phyloP scores from a whole-genome alignment of 2,113 vertebrate genomes.

The Taurulus bubalis region DNA sequence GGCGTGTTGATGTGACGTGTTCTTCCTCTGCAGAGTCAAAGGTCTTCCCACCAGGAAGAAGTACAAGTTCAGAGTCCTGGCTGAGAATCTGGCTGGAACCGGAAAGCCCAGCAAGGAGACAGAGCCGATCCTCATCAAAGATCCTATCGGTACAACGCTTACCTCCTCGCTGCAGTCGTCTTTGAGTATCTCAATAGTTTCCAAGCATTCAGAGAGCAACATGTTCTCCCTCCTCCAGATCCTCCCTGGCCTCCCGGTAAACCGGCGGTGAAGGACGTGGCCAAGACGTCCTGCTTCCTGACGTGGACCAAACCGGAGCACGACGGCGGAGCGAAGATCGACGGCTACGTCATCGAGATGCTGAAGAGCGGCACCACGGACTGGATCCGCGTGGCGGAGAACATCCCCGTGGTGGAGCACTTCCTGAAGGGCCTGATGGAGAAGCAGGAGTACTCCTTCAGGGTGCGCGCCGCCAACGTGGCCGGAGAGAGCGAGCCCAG shows the following conservation, averaged over 20 bases:
- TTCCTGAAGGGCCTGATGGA: constrained; percentile 95
- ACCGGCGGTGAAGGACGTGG: constrained; percentile 92
- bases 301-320: constrained; percentile 98
- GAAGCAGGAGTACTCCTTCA: constrained; percentile 98
- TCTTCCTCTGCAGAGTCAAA: constrained; percentile 87
- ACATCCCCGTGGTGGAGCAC: constrained; percentile 87
- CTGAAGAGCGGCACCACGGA: constrained; percentile 95
- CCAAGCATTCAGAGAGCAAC: background rate
- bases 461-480: constrained; percentile 92
- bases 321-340: constrained; percentile 97
- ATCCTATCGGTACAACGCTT: constrained; percentile 91
- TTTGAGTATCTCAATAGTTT: background rate
- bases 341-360: constrained; percentile 94
- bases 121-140: constrained; percentile 94
- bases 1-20: background rate
- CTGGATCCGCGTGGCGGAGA: constrained; percentile 95
- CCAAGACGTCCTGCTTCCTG: constrained; percentile 91
- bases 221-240: constrained; percentile 80
- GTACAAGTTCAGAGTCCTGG: constrained; percentile 97
- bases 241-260: constrained; percentile 98
- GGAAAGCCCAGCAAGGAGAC: constrained; percentile 97
- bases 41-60: constrained; percentile 98
- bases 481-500: constrained; percentile 97
- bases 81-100: constrained; percentile 97
- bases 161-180: background rate